phyloP scores from a whole-genome alignment of 2,113 vertebrate species.

The Chlorocebus sabaeus region DNA sequence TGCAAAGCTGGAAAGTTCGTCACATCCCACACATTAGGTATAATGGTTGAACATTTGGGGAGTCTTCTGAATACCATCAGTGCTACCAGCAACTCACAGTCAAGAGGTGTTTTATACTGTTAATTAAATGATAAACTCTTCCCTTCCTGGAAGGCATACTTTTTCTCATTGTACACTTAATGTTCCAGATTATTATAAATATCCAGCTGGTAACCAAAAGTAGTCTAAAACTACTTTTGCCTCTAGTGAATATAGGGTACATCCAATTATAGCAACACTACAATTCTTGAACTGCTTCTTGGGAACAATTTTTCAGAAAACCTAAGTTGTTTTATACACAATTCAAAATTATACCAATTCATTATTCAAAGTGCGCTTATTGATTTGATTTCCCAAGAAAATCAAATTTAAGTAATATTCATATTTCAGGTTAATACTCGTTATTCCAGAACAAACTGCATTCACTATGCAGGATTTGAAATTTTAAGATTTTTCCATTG shows the following conservation, averaged over 20 bases:
- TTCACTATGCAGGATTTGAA: conserved; percentile 75
- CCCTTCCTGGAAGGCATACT: conserved; percentile 16
- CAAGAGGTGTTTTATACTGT: neutral
- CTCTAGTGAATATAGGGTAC: neutral
- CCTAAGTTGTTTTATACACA: conserved; percentile 28
- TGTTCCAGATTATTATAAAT: conserved; percentile 50
- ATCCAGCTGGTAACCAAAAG: conserved; percentile 10
- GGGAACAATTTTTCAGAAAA: conserved; percentile 41
- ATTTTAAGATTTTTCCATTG: conserved; percentile 41
- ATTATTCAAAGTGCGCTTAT: conserved; percentile 71
- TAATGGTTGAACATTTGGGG: neutral
- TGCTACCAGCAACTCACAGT: neutral
- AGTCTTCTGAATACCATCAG: neutral
- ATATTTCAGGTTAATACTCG: conserved; percentile 64
- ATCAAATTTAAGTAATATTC: conserved; percentile 68
- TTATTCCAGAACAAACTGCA: conserved; percentile 59
- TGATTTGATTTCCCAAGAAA: conserved; percentile 64
- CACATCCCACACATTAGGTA: neutral
- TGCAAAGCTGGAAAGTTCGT: conserved; percentile 3
- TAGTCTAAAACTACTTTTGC: conserved; percentile 30
- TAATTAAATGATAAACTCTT: conserved; percentile 25
- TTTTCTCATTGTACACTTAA: neutral
- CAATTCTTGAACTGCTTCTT: conserved; percentile 11
- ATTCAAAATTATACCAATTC: conserved; percentile 57
- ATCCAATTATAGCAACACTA: neutral